These are phyloP conservation scores for Cyprinodon tularosa DNA, from an alignment of 2,113 vertebrate genomes.

Conservation along the genomic window DNA sequence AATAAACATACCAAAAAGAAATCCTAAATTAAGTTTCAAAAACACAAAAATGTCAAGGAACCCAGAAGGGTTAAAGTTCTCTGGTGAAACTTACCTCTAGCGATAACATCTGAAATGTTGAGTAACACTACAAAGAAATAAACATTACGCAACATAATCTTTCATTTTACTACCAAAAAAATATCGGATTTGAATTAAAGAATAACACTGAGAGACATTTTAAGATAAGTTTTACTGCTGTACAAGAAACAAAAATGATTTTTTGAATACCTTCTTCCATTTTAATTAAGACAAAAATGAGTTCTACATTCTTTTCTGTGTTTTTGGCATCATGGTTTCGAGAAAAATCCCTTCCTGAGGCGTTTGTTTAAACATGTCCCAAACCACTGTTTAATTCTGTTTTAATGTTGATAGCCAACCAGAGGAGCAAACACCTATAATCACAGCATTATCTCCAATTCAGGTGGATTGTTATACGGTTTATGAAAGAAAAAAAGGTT, in stretches of 20 bases:
- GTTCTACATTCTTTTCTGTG: not conserved
- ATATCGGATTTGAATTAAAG: not conserved
- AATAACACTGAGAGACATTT: not conserved
- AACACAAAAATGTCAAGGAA: not conserved
- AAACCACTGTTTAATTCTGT: conserved; percentile 40
- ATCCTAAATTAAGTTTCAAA: not conserved
- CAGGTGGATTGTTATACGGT: conserved; percentile 69
- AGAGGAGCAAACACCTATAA: conserved; percentile 41
- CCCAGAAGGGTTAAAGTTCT: not conserved
- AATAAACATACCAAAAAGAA: too few species aligned
- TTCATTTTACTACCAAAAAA: not conserved
- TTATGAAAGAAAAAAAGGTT: conserved; percentile 35
- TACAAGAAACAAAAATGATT: not conserved
- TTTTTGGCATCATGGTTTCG: not conserved
- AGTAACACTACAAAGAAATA: not conserved
- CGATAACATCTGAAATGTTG: not conserved
- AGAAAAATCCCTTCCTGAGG: not conserved
- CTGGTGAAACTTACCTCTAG: not conserved
- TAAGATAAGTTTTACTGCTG: not conserved
- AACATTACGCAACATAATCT: not conserved
- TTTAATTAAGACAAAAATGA: not conserved
- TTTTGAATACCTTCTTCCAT: not conserved
- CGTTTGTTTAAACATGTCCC: conserved; percentile 41
- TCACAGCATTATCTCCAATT: conserved; percentile 65
- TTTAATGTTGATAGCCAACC: conserved; percentile 48